Conservation (phyloP, 2,797 vertebrate species). For the Myotis myotis region DNA sequence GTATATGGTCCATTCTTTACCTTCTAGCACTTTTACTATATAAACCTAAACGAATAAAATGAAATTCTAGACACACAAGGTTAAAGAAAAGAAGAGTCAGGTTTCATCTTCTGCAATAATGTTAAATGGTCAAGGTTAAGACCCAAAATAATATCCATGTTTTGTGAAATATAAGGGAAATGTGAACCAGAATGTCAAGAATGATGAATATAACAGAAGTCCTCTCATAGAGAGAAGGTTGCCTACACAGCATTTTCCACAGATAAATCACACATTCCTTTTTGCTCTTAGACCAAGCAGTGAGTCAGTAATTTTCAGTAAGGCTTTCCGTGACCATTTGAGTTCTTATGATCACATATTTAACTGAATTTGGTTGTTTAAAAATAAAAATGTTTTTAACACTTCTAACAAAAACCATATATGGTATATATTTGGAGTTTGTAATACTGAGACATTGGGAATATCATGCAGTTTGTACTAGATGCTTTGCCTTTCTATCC, state of each 20-base stretch:
- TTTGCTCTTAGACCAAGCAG: background rate
- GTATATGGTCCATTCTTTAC: slow-evolving; percentile 58
- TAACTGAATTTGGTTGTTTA: background rate
- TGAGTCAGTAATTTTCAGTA: background rate
- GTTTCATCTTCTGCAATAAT: slow-evolving; percentile 54
- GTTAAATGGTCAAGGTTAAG: slow-evolving; percentile 71
- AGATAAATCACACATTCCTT: background rate
- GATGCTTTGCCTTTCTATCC: background rate
- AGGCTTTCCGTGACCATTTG: background rate
- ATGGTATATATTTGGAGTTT: background rate
- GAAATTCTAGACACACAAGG: background rate
- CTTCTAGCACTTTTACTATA: background rate
- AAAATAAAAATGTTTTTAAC: background rate
- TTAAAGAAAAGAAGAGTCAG: slow-evolving; percentile 69
- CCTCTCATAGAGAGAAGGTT: background rate
- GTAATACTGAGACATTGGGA: background rate
- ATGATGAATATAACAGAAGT: slow-evolving; percentile 58
- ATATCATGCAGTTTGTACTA: background rate
- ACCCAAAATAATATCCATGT: slow-evolving; percentile 63
- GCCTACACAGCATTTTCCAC: slow-evolving; percentile 28
- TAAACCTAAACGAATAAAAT: slow-evolving; percentile 49
- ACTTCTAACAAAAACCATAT: background rate
- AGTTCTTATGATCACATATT: background rate
- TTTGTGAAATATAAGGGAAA: slow-evolving; percentile 59
- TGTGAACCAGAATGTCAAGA: slow-evolving; percentile 45